phyloP scores from a whole-genome alignment of 2,797 vertebrate species.

The Cirrhinus molitorella region DNA sequence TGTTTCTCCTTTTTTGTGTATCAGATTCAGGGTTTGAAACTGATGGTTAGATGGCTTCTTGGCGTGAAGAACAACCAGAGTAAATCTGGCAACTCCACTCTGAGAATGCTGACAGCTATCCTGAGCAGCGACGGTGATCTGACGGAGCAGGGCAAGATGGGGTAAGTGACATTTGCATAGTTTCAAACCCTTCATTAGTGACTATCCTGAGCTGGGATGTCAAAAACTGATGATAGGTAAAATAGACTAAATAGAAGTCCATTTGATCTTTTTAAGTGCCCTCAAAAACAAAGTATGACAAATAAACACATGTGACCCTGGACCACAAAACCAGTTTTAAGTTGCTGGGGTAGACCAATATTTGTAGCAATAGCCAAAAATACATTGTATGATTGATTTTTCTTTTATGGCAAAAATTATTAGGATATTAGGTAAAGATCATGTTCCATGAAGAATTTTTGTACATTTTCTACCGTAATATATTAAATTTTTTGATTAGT shows the following conservation, averaged over 20 bases:
- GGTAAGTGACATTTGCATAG: constrained; percentile 74
- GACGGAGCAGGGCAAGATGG: constrained; percentile 96
- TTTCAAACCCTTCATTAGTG: neutral
- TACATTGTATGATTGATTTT: no score
- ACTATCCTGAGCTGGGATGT: neutral
- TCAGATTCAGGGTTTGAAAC: constrained; percentile 97
- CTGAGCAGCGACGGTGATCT: constrained; percentile 96
- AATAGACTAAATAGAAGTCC: neutral
- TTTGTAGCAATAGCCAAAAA: no score
- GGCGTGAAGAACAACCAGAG: constrained; percentile 99
- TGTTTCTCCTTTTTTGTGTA: neutral
- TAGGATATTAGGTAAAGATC: no score
- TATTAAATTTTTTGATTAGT: no score
- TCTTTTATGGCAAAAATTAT: no score
- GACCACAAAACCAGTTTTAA: no score
- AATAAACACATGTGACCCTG: no score
- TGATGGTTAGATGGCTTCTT: constrained; percentile 98
- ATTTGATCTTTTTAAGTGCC: neutral
- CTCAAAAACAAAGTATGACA: neutral
- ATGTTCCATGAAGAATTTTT: no score
- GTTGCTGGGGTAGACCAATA: no score
- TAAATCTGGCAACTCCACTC: constrained; percentile 95
- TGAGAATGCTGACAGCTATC: constrained; percentile 94
- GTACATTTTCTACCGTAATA: no score
- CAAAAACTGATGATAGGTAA: neutral